Percentiles rank a stretch among this genome's conserved stretches.
These are phyloP conservation scores for Syrrhaptes paradoxus DNA, from an alignment of 2,113 vertebrate species.

Conservation along the genomic window DNA sequence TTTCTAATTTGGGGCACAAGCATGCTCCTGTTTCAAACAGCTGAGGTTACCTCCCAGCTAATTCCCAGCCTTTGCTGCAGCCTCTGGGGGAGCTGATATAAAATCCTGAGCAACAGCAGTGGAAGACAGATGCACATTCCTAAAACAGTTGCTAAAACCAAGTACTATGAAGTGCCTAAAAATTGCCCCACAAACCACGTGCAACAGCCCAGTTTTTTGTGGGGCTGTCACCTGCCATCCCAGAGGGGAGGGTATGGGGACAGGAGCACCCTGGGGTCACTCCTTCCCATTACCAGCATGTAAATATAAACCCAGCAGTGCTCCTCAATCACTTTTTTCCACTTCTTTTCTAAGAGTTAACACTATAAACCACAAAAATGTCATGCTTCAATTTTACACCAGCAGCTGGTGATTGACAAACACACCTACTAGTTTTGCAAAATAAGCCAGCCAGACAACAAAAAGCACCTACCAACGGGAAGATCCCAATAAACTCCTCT, in stretches of 20 bases:
- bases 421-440: neutral
- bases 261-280: neutral
- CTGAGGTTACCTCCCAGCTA: neutral
- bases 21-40: neutral
- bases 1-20: neutral
- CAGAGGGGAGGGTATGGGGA: neutral
- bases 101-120: neutral
- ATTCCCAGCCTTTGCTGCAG: neutral
- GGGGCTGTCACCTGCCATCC: too few relatives aligned
- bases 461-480: neutral
- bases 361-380: neutral
- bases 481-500: neutral
- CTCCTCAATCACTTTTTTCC: neutral
- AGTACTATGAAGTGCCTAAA: neutral
- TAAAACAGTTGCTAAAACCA: neutral
- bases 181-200: neutral
- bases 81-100: neutral
- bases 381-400: neutral
- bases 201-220: too few relatives aligned
- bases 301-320: neutral
- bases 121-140: neutral
- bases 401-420: neutral
- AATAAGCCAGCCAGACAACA: neutral
- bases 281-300: neutral
- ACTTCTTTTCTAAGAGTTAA: neutral